Evolutionary conservation across 2,888 invertebrate genomes (phyloP), one percentile per base, ranked within the genome.

Genomic region (Drosophila koepferae): DNA sequence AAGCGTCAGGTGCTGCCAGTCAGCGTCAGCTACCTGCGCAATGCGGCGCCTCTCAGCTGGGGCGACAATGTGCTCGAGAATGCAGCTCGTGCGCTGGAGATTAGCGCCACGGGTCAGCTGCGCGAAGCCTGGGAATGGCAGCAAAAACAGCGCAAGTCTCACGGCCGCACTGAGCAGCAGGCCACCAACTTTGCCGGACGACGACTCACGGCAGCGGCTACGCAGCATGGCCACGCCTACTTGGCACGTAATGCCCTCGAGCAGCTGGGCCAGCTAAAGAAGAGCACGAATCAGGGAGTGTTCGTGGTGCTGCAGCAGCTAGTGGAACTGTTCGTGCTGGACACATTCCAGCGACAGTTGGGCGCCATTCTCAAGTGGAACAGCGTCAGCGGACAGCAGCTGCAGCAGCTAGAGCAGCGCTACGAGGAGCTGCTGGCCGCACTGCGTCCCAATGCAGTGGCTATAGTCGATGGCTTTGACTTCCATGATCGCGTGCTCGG

Each of bases 381-480:
- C 43, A 63, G 55, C 28, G 72, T 93, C 51, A 72, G 61, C 0
- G 71, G 69, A 0, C 62, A 55, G 3, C 88, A 93, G 54, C 53
- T 93, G 34, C 69, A 77, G 3, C 91, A 94, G 28, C 83, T 98
- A 38, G 96, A 96, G 91, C 92, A 92, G 53, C 95, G 96, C 93
- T 94, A 96, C 80, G 96, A 97, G 86, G 94, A 95, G 44, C 92
- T 97, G 63, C 93, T 99, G 61, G 93, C 94, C 1, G 94, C 94
- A 16, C 93, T 99, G 55, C 95, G 99, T 46, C 97, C 97, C n/a
- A 96, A 98, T 92, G 98, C 98, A 0, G 96, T 99, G 0, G 96
- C 96, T 0, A 94, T 99, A 14, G 98, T 98, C 0, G 99, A 99
- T 93, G 95, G 97, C 14, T 99, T 98, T 92, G 98, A 98, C 91